phyloP scores from a whole-genome alignment of 2,797 vertebrate species.

The Sebastes oblongus region DNA sequence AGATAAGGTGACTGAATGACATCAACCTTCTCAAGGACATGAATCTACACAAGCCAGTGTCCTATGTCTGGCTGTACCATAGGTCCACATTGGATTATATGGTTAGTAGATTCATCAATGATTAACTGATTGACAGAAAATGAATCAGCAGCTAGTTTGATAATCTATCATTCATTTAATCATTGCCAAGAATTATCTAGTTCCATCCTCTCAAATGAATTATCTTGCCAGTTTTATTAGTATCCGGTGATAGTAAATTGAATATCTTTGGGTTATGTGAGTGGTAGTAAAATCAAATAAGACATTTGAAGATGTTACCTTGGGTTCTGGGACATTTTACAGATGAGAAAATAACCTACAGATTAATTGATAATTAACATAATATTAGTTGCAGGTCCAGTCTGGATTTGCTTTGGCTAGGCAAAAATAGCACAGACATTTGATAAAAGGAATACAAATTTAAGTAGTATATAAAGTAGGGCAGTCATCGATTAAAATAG shows the following conservation, averaged over 20 bases:
- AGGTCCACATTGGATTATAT: not conserved
- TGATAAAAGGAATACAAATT: not conserved
- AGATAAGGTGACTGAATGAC: constrained; percentile 6
- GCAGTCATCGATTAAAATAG: no score
- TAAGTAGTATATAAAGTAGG: not conserved
- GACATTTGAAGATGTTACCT: not conserved
- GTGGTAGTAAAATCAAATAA: not conserved
- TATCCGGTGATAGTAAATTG: not conserved
- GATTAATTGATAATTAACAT: not conserved
- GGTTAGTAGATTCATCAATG: not conserved
- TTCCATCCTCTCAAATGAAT: not conserved
- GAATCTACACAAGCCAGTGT: constrained; percentile 33
- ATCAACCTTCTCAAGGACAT: constrained; percentile 12
- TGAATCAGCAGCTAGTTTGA: not conserved
- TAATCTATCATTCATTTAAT: not conserved
- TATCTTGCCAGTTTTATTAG: not conserved
- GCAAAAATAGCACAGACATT: not conserved
- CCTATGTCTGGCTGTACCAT: not conserved
- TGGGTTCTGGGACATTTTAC: not conserved
- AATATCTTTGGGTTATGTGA: not conserved
- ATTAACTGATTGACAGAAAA: not conserved
- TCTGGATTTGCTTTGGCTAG: not conserved
- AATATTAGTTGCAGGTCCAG: not conserved
- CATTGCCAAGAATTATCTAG: not conserved
- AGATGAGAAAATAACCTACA: not conserved